Evolutionary conservation across 2,888 invertebrate genomes (phyloP), one percentile per base, ranked within the genome.

Genomic region (Lasioglossum morio): DNA sequence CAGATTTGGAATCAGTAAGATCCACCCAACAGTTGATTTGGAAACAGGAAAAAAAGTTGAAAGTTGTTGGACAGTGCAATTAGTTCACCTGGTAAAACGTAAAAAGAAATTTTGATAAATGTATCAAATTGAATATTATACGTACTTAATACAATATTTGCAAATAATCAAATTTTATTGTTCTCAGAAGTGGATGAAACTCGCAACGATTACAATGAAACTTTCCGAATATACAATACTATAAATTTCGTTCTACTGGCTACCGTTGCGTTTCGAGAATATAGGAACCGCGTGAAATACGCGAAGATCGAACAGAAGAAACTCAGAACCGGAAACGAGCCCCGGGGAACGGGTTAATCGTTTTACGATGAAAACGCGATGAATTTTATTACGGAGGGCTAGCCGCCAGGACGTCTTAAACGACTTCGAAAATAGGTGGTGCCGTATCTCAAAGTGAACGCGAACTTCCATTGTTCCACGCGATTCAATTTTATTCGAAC

Each of bases 321-420:
- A 53, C n/a, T 34, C 27, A 23, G 30, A 10, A 48, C 27, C 46
- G 40, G 40, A 72, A 82, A 34, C 30, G 23, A 72, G 53, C n/a
- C 53, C 27, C 16, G 8, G 43, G 70, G 43, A 37, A 70, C 48
- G 37, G 53, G 27, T 66, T 81, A 81, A 82, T 84, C 63, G 84
- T 77, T 82, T 84, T 72, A 75, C 60, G n/a, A 74, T 78, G 70
- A 40, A 69, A 82, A 78, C 46, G 46, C 46, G 34, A 75, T 53
- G 81, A 63, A 75, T 72, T 81, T 74, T 37, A 27, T 46, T 34
- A 7, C 40, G 53, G 4, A 53, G 19, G 19, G 37, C 30, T 27
- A 53, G 10, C 27, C 34, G 37, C 74, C 40, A n/a, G 57, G 40
- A 75, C 34, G n/a, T 34, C 73, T 73, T n/a, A 46, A 48, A 81